Evolutionary conservation across 2,888 invertebrate genomes (phyloP).

Genomic region (Toxonevra muliebris): DNA sequence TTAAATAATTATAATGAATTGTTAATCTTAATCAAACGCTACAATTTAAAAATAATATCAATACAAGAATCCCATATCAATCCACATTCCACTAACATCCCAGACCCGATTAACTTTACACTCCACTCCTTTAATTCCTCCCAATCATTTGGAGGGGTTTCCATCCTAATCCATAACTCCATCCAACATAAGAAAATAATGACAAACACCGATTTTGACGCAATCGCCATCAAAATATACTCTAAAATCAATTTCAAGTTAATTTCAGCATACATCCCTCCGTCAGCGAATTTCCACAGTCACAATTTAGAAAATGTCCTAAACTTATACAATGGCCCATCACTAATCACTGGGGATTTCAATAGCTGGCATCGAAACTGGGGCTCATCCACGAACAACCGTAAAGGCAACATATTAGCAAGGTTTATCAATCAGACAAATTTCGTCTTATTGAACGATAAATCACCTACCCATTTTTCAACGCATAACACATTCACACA

Average conservation of each 20-base stretch:
- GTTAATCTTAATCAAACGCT: no score
- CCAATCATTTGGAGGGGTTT: no score
- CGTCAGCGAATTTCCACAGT: neutral
- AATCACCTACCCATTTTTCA: constrained; percentile 32
- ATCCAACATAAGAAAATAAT: neutral
- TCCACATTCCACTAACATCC: no score
- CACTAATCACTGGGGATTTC: constrained; percentile 27
- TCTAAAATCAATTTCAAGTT: constrained; percentile 35
- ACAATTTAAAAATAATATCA: no score
- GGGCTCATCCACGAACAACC: constrained; percentile 10
- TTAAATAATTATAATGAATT: no score
- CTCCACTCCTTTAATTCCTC: no score
- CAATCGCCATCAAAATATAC: neutral
- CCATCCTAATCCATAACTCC: neutral
- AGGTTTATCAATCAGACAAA: constrained; percentile 19
- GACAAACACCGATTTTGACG: neutral
- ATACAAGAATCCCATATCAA: no score
- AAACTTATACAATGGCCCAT: neutral
- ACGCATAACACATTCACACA: constrained; percentile 36
- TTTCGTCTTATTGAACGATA: constrained; percentile 22
- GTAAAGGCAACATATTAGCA: constrained; percentile 13
- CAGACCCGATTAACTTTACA: neutral
- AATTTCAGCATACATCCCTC: constrained; percentile 28
- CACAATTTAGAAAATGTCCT: constrained; percentile 20
- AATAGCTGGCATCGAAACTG: no score